phyloP scores from a whole-genome alignment of 2,888 invertebrate genomes.

The Caenorhabditis japonica region DNA sequence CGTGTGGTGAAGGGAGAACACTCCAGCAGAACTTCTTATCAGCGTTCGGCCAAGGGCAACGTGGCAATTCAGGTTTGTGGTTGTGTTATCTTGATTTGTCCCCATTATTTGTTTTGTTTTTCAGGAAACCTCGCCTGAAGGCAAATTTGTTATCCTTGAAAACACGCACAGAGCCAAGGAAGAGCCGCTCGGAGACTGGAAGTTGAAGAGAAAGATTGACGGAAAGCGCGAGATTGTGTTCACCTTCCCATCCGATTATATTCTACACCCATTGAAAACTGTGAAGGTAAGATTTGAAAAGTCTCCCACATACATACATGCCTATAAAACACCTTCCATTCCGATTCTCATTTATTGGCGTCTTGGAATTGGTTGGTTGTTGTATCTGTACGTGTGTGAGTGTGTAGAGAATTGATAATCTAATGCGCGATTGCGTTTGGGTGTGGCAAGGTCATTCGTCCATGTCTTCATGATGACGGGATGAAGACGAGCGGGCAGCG shows the following conservation, averaged over 20 bases:
- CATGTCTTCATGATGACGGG: conserved; percentile 31
- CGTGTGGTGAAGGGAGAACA: conserved; percentile 78
- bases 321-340: conserved; percentile 1
- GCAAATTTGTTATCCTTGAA: conserved; percentile 78
- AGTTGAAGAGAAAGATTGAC: conserved; percentile 77
- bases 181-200: conserved; percentile 78
- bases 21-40: conserved; percentile 80
- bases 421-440: conserved; percentile 45
- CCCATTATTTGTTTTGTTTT: conserved; percentile 2
- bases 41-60: conserved; percentile 79
- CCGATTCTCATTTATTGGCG: conserved; percentile 9
- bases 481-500: background rate
- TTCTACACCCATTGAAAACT: conserved; percentile 67
- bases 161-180: conserved; percentile 65
- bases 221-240: conserved; percentile 74
- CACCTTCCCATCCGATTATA: conserved; percentile 70
- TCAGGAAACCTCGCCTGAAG: conserved; percentile 79
- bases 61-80: conserved; percentile 77
- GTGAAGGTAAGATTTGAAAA: conserved; percentile 67
- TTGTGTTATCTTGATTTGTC: background rate
- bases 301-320: too few relatives aligned
- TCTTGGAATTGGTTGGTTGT: conserved; percentile 6
- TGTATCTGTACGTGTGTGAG: conserved; percentile 22
- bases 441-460: conserved; percentile 51
- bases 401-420: conserved; percentile 25